Percentiles rank a stretch among this genome's conserved stretches.
phyloP scores from a whole-genome alignment of 2,113 vertebrate genomes.

The Lycaon pictus region DNA sequence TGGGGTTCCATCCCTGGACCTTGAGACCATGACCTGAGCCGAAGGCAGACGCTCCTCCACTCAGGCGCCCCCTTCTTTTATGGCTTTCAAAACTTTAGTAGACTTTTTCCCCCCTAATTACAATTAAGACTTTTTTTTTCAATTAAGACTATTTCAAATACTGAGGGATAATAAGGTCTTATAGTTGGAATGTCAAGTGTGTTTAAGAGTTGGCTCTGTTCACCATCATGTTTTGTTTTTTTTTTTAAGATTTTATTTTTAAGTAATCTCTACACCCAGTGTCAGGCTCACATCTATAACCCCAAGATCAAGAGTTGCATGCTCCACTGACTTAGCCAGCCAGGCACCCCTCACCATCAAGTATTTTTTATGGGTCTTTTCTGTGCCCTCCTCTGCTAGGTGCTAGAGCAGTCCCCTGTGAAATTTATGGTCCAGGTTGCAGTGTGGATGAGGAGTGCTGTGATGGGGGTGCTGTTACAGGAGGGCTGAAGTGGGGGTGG shows the following conservation, averaged over 20 bases:
- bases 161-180: conserved; percentile 29
- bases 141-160: conserved; percentile 52
- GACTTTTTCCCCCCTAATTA: conserved; percentile 19
- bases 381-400: background rate
- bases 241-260: background rate
- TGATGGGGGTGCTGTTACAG: background rate
- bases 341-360: background rate
- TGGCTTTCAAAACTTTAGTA: conserved; percentile 64
- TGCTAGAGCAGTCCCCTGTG: background rate
- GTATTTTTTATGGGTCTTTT: conserved; percentile 23
- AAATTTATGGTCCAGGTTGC: background rate
- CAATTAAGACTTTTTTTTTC: conserved; percentile 23
- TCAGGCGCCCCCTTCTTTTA: background rate
- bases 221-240: background rate
- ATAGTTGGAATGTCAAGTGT: conserved; percentile 40
- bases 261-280: background rate
- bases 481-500: background rate
- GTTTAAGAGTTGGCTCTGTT: conserved; percentile 58
- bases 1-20: too few species aligned
- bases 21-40: too few species aligned
- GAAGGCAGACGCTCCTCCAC: too few species aligned
- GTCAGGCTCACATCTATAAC: background rate
- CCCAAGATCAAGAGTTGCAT: background rate
- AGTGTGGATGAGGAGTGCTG: background rate
- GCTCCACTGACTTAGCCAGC: background rate